phyloP scores from a whole-genome alignment of 2,888 invertebrate species.

The Oligia latruncula region DNA sequence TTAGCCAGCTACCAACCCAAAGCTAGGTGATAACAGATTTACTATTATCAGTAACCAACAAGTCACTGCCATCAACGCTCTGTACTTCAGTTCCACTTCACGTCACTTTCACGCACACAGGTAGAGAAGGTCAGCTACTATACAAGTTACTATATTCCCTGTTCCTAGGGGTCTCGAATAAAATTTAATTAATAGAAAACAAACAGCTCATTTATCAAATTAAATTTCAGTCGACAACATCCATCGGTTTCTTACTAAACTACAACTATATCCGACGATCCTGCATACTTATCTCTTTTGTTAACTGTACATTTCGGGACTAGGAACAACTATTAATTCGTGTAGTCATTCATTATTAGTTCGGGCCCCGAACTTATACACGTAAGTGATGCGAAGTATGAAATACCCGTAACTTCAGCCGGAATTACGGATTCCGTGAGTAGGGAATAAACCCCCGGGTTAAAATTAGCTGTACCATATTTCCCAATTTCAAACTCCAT shows the following conservation, averaged over 20 bases:
- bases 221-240: no score
- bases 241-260: no score
- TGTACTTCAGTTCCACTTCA: neutral
- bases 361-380: neutral
- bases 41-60: neutral
- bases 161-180: neutral
- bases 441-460: neutral
- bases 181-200: no score
- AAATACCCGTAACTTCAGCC: neutral
- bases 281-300: no score
- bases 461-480: constrained; percentile 3
- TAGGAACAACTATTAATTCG: no score
- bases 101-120: neutral
- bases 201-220: no score
- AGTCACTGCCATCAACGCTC: neutral
- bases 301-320: no score
- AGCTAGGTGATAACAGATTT: neutral
- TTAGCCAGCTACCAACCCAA: neutral
- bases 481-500: constrained; percentile 30
- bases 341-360: neutral
- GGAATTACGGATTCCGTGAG: neutral
- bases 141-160: neutral
- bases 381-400: neutral
- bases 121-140: neutral
- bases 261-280: no score